Evolutionary conservation across 2,113 vertebrate genomes (phyloP), one percentile per base, ranked within the genome.

Genomic region (Equus quagga): DNA sequence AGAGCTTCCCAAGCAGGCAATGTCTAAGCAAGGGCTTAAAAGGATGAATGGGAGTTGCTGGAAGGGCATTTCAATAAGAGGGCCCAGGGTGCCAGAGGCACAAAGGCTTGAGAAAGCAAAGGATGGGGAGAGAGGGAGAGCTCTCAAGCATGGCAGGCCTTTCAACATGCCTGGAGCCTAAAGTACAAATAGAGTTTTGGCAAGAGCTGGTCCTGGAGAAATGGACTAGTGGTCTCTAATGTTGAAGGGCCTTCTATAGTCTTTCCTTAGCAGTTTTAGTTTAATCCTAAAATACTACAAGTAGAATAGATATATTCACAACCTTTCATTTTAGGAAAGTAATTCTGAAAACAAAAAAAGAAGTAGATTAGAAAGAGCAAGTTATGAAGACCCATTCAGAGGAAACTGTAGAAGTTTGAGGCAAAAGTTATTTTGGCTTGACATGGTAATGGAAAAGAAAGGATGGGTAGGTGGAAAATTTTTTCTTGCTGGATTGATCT

Each of bases 301-400:
- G 46, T 83, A 54, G 17, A 69, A 85, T 65, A 69, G 26, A 18
- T 75, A 84, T 51, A 36, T 54, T 60, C 23, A 49, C 3, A 26
- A 24, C 12, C 44, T 62, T 60, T 26, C 51, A 76, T 76, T 85
- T 69, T 36, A 54, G 36, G 41, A 58, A 92, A 92, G 41, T 69
- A 80, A 85, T 76, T 80, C n/a, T 85, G 83, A 84, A 88, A 86
- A 83, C 33, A 78, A 70, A 86, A 79, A 62, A 41, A 65, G 23
- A 26, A 79, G 13, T 69, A 36, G 17, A 18, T 83, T 69, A 92
- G 78, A 85, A 94, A 65, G 31, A 94, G 21, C 24, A 79, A 88
- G 3, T 67, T 44, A 92, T 2, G 11, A 72, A 88, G 36, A 91
- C 8, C 11, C 33, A 13, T 73, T 70, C 11, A 49, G 64, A 95